Percentiles rank a stretch among this genome's conserved stretches.
Evolutionary conservation across 2,888 invertebrate genomes (phyloP).

Genomic region (Ectobius pallidus): DNA sequence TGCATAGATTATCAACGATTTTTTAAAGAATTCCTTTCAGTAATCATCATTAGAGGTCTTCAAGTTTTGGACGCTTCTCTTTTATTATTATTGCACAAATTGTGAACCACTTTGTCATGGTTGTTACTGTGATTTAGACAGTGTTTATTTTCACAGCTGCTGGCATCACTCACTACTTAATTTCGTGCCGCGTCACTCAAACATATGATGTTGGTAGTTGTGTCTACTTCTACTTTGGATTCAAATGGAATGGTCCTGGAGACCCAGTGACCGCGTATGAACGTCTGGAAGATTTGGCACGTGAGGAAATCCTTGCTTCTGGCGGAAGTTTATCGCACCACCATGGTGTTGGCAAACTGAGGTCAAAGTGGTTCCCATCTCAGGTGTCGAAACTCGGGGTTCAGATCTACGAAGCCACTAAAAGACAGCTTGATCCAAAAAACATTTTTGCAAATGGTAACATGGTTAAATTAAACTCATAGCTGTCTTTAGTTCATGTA

Average conservation of each 20-base stretch:
- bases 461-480: background rate
- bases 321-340: constrained; percentile 96
- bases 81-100: no score
- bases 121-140: no score
- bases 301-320: constrained; percentile 89
- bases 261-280: constrained; percentile 85
- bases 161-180: constrained; percentile 66
- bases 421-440: constrained; percentile 87
- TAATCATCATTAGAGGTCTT: no score
- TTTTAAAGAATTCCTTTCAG: no score
- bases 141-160: constrained; percentile 50
- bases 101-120: no score
- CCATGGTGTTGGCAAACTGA: constrained; percentile 93
- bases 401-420: constrained; percentile 79
- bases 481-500: background rate
- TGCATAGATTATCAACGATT: no score
- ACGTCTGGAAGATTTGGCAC: constrained; percentile 82
- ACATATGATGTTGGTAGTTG: constrained; percentile 97
- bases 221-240: constrained; percentile 93
- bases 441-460: constrained; percentile 94
- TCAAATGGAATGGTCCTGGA: constrained; percentile 64
- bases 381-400: constrained; percentile 86
- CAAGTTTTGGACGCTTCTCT: no score
- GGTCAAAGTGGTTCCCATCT: constrained; percentile 84
- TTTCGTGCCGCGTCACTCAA: constrained; percentile 90